Evolutionary conservation across 2,888 invertebrate genomes (phyloP), one percentile per base, ranked within the genome.

Genomic region (Chirona hameri): DNA sequence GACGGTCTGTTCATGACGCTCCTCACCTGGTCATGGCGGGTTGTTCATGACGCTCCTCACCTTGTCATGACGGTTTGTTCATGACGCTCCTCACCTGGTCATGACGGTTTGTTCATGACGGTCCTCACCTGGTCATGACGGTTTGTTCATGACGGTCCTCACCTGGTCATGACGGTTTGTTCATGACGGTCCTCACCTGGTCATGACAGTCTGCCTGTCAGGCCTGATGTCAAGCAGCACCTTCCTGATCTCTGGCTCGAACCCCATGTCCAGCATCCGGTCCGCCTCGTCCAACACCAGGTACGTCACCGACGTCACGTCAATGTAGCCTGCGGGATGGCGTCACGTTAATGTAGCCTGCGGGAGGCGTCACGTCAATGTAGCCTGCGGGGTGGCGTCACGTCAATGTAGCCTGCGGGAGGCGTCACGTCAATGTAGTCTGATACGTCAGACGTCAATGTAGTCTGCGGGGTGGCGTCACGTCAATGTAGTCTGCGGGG

Each of bases 161-260:
- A 39, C 39, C 39, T 39, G 39, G 39, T 39, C 39, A 39, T 39
- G 39, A 39, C 39, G 7, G 39, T 5, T 39, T 39, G 39, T 39
- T 39, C 39, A 39, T 39, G 39, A 39, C 39, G 39, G 4, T 39
- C n/a, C 83, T 82, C 86, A 91, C 91, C 94, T 95, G 0, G 98
- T 98, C 97, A 98, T 97, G 0, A 98, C 92, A n/a, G 96, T 96
- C 88, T 98, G 97, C 82, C 97, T 89, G 87, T 96, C 96, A 14
- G 96, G 95, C 82, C 96, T 91, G 39, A 96, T 92, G 86, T 93
- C 93, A 83, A 94, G 90, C 85, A 96, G 89, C 24, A 94, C 92
- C 87, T 94, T 94, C 69, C 94, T 91, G 85, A 98, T 90, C 84
- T 91, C 89, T 14, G 90, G 89, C 85, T 90, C 90, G 87, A 91